phyloP scores from a whole-genome alignment of 2,888 invertebrate species.

The Eurytoma californica region DNA sequence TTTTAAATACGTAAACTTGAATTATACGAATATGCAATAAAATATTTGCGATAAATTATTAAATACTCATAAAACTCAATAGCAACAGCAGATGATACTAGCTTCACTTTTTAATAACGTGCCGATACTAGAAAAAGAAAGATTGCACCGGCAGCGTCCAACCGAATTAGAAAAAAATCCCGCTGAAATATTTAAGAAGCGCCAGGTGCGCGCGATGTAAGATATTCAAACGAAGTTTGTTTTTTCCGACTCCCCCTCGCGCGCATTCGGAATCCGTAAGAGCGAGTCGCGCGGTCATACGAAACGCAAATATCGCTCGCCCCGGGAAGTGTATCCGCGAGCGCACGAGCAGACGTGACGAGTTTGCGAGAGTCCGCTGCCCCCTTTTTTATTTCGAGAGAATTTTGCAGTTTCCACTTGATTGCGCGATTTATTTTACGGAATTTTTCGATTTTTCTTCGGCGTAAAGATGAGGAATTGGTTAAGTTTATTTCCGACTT shows the following conservation, averaged over 20 bases:
- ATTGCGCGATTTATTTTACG: neutral
- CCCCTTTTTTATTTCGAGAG: neutral
- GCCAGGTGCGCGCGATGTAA: slow-evolving; percentile 36
- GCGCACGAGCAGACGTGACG: neutral
- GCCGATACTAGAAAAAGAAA: no score
- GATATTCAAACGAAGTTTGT: slow-evolving; percentile 56
- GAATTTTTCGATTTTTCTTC: neutral
- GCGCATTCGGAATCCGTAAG: slow-evolving; percentile 41
- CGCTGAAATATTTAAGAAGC: slow-evolving; percentile 32
- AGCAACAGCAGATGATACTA: no score
- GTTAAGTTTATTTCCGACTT: neutral
- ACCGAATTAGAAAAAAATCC: neutral
- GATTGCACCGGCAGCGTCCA: neutral
- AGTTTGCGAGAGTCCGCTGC: slow-evolving; percentile 6
- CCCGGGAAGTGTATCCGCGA: neutral
- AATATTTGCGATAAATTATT: no score
- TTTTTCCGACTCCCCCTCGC: slow-evolving; percentile 23
- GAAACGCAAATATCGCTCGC: neutral
- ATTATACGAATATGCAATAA: no score
- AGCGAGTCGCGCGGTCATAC: slow-evolving; percentile 14
- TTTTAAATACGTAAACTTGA: no score
- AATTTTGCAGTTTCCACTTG: neutral
- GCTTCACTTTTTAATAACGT: no score
- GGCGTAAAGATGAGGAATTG: neutral
- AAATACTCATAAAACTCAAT: no score